A percentile compares a stretch with the other conserved stretches of the same genome.
phyloP scores from a whole-genome alignment of 1,140 invertebrate genomes.

The Chelonus insularis region DNA sequence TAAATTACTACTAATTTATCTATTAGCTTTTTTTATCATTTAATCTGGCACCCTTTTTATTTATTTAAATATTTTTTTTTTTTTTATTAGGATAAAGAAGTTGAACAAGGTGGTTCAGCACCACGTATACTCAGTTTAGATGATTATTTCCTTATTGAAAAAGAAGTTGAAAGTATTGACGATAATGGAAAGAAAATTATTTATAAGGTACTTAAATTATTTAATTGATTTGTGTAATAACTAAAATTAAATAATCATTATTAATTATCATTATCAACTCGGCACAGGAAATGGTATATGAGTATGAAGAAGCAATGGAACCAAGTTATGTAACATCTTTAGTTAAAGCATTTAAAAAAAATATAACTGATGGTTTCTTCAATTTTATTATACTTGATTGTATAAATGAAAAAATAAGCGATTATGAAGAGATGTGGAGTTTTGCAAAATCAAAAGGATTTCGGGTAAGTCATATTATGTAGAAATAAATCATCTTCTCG shows the following conservation, averaged over 20 bases:
- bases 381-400: conserved; percentile 91
- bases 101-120: conserved; percentile 75
- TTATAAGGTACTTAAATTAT: conserved; percentile 59
- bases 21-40: too few species aligned
- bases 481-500: conserved; percentile 18
- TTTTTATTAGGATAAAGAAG: conserved; percentile 70
- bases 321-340: conserved; percentile 79
- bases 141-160: conserved; percentile 94
- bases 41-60: too few species aligned
- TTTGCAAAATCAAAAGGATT: conserved; percentile 87
- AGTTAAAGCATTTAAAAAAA: conserved; percentile 90
- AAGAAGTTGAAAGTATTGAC: conserved; percentile 78
- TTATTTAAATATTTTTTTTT: conserved; percentile 16
- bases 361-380: conserved; percentile 88
- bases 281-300: conserved; percentile 90
- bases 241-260: conserved; percentile 17
- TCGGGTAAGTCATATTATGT: conserved; percentile 66
- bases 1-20: background rate
- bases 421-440: conserved; percentile 87
- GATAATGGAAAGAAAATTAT: conserved; percentile 77
- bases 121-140: conserved; percentile 91
- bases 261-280: too few species aligned
- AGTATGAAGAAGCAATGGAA: conserved; percentile 87
- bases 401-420: conserved; percentile 77
- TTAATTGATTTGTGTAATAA: conserved; percentile 2